These are phyloP conservation scores for Nomada fabriciana DNA, from an alignment of 2,888 invertebrate species.

Conservation along the genomic window DNA sequence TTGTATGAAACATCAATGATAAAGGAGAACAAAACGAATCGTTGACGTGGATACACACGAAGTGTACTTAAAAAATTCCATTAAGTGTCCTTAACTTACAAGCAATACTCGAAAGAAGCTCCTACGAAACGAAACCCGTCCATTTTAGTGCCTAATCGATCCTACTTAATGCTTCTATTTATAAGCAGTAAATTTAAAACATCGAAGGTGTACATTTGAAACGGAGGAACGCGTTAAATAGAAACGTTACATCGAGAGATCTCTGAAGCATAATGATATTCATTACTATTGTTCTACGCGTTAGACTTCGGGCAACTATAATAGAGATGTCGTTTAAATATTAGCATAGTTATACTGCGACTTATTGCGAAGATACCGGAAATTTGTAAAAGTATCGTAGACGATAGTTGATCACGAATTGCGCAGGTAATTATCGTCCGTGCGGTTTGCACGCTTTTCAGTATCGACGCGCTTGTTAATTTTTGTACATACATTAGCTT, in stretches of 20 bases:
- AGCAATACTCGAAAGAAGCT: conserved; percentile 69
- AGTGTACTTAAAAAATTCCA: conserved; percentile 77
- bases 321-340: conserved; percentile 38
- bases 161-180: conserved; percentile 66
- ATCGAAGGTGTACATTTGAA: conserved; percentile 49
- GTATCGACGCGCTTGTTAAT: conserved; percentile 73
- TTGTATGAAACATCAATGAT: background rate
- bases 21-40: conserved; percentile 11
- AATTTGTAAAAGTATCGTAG: conserved; percentile 41
- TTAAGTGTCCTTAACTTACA: conserved; percentile 77
- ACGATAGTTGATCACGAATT: conserved; percentile 18
- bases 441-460: conserved; percentile 46
- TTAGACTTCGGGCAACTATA: conserved; percentile 21
- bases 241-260: conserved; percentile 49
- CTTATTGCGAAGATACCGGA: conserved; percentile 17
- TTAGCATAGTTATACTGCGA: conserved; percentile 33
- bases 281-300: conserved; percentile 35
- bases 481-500: conserved; percentile 78
- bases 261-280: conserved; percentile 72
- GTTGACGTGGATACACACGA: conserved; percentile 49
- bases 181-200: conserved; percentile 65
- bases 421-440: conserved; percentile 22
- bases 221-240: conserved; percentile 23
- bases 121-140: conserved; percentile 75
- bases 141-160: conserved; percentile 78